These are phyloP conservation scores for Neoarius graeffei DNA, from an alignment of 2,113 vertebrate genomes.

Conservation along the genomic window DNA sequence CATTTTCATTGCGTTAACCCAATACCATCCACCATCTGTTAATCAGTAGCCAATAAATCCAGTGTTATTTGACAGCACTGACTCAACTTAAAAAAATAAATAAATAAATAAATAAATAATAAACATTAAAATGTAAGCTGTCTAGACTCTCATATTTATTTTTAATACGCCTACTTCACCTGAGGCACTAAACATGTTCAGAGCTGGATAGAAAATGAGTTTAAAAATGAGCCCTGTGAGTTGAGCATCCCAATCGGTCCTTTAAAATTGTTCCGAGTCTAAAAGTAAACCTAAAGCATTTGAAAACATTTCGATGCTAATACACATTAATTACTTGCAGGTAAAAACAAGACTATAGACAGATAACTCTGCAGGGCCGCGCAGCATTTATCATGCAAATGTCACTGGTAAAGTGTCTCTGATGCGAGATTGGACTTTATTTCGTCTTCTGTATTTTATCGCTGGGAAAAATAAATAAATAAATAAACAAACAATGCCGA, in stretches of 20 bases:
- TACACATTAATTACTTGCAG: not conserved
- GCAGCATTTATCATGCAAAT: not conserved
- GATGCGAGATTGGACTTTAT: not conserved
- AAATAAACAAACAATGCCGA: not conserved
- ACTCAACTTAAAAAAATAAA: constrained; percentile 9
- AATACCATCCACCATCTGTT: not conserved
- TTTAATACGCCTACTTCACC: constrained; percentile 40
- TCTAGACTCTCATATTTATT: constrained; percentile 40
- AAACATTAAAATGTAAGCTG: constrained; percentile 11
- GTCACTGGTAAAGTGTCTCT: not conserved
- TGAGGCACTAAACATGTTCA: constrained; percentile 36
- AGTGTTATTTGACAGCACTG: not conserved
- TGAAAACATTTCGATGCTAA: not conserved
- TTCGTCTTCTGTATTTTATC: not conserved
- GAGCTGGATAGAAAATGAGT: constrained; percentile 40
- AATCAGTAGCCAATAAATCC: constrained; percentile 21
- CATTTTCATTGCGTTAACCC: not conserved
- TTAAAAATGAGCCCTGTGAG: constrained; percentile 31
- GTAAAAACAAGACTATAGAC: not conserved
- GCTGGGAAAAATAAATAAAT: not conserved
- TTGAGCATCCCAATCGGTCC: constrained; percentile 25
- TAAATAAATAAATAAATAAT: not conserved
- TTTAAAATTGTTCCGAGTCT: not conserved
- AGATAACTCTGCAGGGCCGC: not conserved
- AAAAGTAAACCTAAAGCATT: not conserved